These are phyloP conservation scores for Sinocyclocheilus grahami DNA, from an alignment of 2,113 vertebrate species.

Conservation along the genomic window DNA sequence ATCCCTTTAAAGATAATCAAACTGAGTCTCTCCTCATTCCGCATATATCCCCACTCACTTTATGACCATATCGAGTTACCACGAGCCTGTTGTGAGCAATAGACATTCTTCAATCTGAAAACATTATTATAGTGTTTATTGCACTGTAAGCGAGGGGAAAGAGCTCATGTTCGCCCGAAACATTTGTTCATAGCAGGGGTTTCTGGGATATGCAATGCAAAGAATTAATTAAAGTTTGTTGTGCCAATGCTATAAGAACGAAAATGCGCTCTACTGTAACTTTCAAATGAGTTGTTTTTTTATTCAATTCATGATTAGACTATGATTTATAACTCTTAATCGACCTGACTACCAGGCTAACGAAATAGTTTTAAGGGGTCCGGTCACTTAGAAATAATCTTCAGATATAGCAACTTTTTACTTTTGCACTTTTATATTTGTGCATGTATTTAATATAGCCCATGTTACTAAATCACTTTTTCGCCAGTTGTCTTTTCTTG, in stretches of 20 bases:
- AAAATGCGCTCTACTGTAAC: background rate
- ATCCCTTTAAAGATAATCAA: conserved; percentile 82
- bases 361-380: background rate
- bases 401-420: background rate
- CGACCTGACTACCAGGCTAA: background rate
- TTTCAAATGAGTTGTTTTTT: background rate
- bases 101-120: conserved; percentile 51
- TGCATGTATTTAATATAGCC: background rate
- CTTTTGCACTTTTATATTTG: background rate
- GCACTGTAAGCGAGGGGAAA: conserved; percentile 1
- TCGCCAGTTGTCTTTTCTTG: background rate
- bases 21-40: conserved; percentile 76
- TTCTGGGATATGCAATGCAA: conserved; percentile 17
- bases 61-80: conserved; percentile 78
- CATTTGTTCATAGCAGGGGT: background rate
- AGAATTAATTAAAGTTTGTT: conserved; percentile 3
- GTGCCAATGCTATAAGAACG: background rate
- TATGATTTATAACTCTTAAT: background rate
- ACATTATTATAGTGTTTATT: conserved; percentile 52
- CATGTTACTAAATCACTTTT: background rate
- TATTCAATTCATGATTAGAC: background rate
- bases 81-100: conserved; percentile 63
- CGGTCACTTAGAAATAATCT: background rate
- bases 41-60: conserved; percentile 64
- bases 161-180: background rate